A percentile compares a stretch with the other conserved stretches of the same genome.
Conservation (phyloP, 2,888 invertebrate genomes). For the Platynereis dumerilii region DNA sequence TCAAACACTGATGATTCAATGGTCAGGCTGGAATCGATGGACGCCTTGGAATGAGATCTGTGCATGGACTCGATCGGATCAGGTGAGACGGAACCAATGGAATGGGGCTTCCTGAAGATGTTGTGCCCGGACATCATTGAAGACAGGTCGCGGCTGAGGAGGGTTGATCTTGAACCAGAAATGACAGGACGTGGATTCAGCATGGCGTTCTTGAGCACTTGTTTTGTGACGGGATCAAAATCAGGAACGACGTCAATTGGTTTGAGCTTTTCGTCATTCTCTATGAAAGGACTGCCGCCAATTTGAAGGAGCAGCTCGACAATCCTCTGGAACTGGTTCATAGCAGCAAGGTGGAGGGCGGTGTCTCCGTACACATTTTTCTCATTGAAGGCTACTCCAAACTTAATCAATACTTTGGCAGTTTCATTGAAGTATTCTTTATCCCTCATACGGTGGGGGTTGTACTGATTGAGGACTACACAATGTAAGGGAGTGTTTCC, state of each 20-base stretch:
- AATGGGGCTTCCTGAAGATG: neutral
- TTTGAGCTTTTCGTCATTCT: conserved; percentile 39
- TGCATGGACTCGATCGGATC: neutral
- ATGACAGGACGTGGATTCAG: conserved; percentile 28
- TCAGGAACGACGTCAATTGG: conserved; percentile 40
- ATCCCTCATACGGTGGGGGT: conserved; percentile 39
- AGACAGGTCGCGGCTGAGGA: neutral
- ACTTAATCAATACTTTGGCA: conserved; percentile 38
- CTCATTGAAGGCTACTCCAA: conserved; percentile 36
- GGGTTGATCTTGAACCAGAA: conserved; percentile 19
- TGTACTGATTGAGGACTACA: conserved; percentile 38
- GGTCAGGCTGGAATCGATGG: conserved; percentile 6
- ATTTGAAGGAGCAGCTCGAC: conserved; percentile 39
- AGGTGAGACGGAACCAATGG: neutral
- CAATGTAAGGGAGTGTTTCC: conserved; percentile 42
- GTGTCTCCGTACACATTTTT: conserved; percentile 40
- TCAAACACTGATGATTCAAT: conserved; percentile 24
- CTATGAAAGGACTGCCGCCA: conserved; percentile 42
- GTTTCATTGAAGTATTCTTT: conserved; percentile 41
- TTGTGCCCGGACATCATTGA: neutral
- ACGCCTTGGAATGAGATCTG: neutral
- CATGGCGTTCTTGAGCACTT: conserved; percentile 41
- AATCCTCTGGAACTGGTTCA: conserved; percentile 39
- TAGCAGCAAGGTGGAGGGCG: conserved; percentile 41
- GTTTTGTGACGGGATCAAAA: conserved; percentile 39